phyloP scores from a whole-genome alignment of 1,140 invertebrate species.

The Zaprionus vittiger region DNA sequence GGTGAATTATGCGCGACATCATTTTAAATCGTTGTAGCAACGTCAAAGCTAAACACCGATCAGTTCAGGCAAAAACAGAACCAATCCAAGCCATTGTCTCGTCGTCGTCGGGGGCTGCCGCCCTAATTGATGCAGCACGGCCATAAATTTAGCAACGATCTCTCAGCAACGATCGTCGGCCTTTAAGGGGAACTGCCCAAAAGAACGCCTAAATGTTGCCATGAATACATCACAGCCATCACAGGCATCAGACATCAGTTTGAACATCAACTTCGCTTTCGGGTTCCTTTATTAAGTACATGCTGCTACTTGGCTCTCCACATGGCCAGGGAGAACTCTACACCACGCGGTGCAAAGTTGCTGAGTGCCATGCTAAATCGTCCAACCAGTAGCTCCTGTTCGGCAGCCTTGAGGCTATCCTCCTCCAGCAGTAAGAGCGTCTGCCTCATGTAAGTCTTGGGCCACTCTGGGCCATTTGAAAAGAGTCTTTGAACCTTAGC shows the following conservation, averaged over 20 bases:
- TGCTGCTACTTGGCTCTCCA: neutral
- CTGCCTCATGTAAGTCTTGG: slow-evolving; percentile 46
- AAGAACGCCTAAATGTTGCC: slow-evolving; percentile 52
- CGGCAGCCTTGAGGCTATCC: neutral
- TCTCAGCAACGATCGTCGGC: slow-evolving; percentile 49
- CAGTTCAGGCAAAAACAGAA: slow-evolving; percentile 57
- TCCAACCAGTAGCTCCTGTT: slow-evolving; percentile 28
- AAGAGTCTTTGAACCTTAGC: slow-evolving; percentile 24
- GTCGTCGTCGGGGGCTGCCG: slow-evolving; percentile 36
- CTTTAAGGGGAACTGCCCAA: slow-evolving; percentile 39
- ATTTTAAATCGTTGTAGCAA: slow-evolving; percentile 81
- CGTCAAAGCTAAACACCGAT: slow-evolving; percentile 82
- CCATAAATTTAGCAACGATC: slow-evolving; percentile 66
- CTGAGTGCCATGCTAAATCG: slow-evolving; percentile 30
- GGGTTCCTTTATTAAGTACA: slow-evolving; percentile 50
- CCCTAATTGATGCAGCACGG: slow-evolving; percentile 80
- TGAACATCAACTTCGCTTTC: slow-evolving; percentile 15
- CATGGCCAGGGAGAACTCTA: slow-evolving; percentile 43
- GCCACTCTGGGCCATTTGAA: slow-evolving; percentile 34
- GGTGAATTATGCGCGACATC: slow-evolving; percentile 82
- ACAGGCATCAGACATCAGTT: slow-evolving; percentile 3
- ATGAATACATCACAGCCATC: slow-evolving; percentile 66
- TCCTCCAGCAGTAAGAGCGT: slow-evolving; percentile 30
- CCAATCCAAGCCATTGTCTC: slow-evolving; percentile 48
- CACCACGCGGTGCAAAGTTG: slow-evolving; percentile 24